A percentile compares a stretch with the other conserved stretches of the same genome.
Evolutionary conservation across 1,140 invertebrate genomes (phyloP).

Genomic region (Oryzaephilus surinamensis): DNA sequence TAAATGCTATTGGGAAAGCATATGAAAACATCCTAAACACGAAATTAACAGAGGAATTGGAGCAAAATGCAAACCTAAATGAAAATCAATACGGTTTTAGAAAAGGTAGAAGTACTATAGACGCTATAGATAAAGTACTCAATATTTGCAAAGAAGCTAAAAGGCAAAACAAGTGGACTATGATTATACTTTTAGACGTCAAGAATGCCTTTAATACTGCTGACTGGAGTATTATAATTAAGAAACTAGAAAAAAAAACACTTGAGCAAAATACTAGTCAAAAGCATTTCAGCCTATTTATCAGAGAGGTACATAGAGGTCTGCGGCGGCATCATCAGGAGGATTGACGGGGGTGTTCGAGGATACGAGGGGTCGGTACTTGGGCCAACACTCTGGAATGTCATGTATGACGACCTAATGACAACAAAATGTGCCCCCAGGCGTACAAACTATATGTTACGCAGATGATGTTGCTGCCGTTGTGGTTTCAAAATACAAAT

Average conservation of each 20-base stretch:
- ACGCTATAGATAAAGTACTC: background rate
- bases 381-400: conserved; percentile 34
- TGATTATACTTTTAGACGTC: conserved; percentile 10
- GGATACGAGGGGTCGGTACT: conserved; percentile 38
- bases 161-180: background rate
- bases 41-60: background rate
- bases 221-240: conserved; percentile 15
- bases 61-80: background rate
- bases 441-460: conserved; percentile 3
- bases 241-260: conserved; percentile 11
- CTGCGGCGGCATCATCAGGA: no score
- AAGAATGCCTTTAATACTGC: conserved; percentile 23
- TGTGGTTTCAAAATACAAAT: no score
- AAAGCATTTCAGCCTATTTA: conserved; percentile 17
- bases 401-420: conserved; percentile 33
- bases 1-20: conserved; percentile 1
- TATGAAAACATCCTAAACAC: conserved; percentile 3
- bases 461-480: conserved; percentile 8
- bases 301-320: conserved; percentile 5
- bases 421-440: conserved; percentile 15
- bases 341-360: conserved; percentile 13
- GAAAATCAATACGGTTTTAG: conserved; percentile 6
- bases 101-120: background rate
- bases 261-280: conserved; percentile 9
- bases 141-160: background rate